Evolutionary conservation across 2,797 vertebrate species (phyloP).

Genomic region (Liparis tanakae): DNA sequence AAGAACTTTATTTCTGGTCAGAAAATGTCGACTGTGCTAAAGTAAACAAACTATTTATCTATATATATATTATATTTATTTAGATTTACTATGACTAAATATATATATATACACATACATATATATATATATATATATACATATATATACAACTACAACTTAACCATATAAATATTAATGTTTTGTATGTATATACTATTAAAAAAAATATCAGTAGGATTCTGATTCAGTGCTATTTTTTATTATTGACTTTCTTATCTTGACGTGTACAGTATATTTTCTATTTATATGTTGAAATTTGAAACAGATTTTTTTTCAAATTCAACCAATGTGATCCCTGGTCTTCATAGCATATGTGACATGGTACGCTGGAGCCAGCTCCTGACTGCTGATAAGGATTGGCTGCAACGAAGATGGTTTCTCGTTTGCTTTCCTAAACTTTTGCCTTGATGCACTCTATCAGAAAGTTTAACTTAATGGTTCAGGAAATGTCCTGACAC

Average conservation of each 20-base stretch:
- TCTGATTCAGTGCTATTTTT: neutral
- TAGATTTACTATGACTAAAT: neutral
- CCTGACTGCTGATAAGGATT: neutral
- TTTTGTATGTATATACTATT: neutral
- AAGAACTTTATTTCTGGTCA: neutral
- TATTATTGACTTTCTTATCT: neutral
- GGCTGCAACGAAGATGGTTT: neutral
- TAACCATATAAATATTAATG: neutral
- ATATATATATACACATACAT: neutral
- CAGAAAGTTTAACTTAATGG: conserved; percentile 19
- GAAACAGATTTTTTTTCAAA: neutral
- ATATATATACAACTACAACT: neutral
- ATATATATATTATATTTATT: neutral
- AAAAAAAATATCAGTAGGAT: neutral
- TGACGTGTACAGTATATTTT: neutral
- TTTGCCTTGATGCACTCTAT: neutral
- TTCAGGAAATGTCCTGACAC: conserved; percentile 7
- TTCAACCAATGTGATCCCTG: neutral
- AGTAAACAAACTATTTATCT: neutral
- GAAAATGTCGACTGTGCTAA: neutral
- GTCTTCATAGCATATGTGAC: neutral
- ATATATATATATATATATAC: neutral
- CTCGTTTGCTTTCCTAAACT: conserved; percentile 8
- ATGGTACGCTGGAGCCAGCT: neutral
- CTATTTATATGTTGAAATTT: conserved; percentile 1